Conservation (phyloP, 1,140 invertebrate genomes). For the Magallana angulata region DNA sequence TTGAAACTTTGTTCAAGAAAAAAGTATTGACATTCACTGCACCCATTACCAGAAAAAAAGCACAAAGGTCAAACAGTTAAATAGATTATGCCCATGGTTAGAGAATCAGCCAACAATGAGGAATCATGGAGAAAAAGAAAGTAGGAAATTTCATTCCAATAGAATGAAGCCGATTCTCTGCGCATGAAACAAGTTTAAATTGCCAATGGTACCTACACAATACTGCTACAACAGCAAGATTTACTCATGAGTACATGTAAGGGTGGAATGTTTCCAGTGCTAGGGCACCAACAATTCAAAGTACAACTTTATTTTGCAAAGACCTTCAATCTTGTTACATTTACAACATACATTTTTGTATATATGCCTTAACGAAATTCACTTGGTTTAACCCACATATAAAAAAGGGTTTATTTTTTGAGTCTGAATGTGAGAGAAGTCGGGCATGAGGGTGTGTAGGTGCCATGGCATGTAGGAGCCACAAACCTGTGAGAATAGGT, state of each 20-base stretch:
- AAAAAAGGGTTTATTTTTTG: not conserved
- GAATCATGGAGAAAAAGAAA: not conserved
- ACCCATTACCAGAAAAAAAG: conserved; percentile 9
- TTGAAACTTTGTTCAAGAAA: not conserved
- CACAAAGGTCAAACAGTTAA: conserved; percentile 12
- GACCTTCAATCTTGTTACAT: no score
- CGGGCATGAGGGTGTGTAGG: not conserved
- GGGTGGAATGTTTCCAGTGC: no score
- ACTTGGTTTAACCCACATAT: no score
- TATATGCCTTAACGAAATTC: no score
- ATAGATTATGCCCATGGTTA: not conserved
- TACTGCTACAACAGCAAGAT: conserved; percentile 10
- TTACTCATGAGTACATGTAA: not conserved
- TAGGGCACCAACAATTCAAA: no score
- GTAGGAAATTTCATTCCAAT: not conserved
- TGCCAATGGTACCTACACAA: conserved; percentile 32
- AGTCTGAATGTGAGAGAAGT: not conserved
- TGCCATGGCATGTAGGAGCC: conserved; percentile 37
- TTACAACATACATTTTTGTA: no score
- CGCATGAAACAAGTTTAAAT: not conserved
- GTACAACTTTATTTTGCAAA: no score
- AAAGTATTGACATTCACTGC: not conserved
- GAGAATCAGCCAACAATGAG: not conserved
- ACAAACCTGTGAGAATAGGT: conserved; percentile 62
- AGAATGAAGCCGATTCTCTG: not conserved